These are phyloP conservation scores for Pseudomyrmex dendroicus DNA, from an alignment of 1,140 invertebrate genomes.

Conservation along the genomic window DNA sequence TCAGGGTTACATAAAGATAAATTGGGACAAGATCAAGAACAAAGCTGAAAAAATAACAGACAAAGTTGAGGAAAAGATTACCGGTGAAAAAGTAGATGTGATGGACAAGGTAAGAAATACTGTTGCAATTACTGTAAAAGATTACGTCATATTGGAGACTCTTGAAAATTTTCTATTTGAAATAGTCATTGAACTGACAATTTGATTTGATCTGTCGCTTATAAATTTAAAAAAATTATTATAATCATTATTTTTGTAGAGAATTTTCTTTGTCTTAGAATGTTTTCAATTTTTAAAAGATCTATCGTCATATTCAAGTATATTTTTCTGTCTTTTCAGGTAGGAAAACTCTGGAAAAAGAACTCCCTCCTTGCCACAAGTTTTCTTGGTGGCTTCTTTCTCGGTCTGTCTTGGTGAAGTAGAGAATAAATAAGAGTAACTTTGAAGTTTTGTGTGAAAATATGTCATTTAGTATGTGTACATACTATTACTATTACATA, in stretches of 20 bases:
- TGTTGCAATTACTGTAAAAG: not conserved
- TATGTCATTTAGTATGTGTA: constrained; percentile 34
- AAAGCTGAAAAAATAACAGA: constrained; percentile 93
- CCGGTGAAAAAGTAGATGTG: constrained; percentile 89
- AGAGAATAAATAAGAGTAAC: constrained; percentile 22
- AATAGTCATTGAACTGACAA: no score
- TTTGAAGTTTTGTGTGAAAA: constrained; percentile 60
- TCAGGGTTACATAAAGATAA: constrained; percentile 96
- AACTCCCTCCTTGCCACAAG: constrained; percentile 92
- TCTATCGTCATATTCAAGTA: not conserved
- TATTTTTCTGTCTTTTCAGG: constrained; percentile 86
- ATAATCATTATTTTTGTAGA: constrained; percentile 14
- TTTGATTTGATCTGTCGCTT: no score
- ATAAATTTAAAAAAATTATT: no score
- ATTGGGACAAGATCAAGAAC: constrained; percentile 94
- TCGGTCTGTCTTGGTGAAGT: constrained; percentile 89
- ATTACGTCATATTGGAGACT: not conserved
- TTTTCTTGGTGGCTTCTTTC: constrained; percentile 94
- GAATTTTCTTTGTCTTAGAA: not conserved
- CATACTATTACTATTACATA: constrained; percentile 23
- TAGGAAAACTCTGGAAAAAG: constrained; percentile 89
- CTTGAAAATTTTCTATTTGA: not conserved
- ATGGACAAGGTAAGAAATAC: constrained; percentile 90
- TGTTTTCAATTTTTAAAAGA: no score
- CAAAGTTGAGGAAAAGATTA: constrained; percentile 92